Base-by-base conservation (phyloP, 1,140 invertebrate genomes). In the Antheraea pernyi region DNA sequence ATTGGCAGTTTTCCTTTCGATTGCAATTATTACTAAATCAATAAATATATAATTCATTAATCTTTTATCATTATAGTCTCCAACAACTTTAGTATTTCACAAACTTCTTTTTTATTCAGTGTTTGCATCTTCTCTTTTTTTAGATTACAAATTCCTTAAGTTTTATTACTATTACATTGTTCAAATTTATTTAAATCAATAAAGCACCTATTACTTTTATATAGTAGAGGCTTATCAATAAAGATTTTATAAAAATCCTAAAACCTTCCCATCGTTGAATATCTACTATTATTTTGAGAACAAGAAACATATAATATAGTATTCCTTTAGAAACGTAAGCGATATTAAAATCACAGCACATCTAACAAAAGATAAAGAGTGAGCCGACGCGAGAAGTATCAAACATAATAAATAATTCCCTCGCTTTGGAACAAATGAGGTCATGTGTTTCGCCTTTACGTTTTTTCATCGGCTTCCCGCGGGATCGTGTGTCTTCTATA, bases 401-500 rank as follows among this genome's bases (percentile, higher is more conserved):
- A 86, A 83, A 89, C 80, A 77, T 80, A 88, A 91, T 91, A 91
- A 91, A 91, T 91, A 91, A 91, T 91, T 89, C 89, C 74, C 71
- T 71, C 84, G 76, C 78, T 73, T 77, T 69, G 74, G 86, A 85
- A 91, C 88, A 91, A 91, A 91, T 91, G 89, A 91, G 86, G 87
- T 91, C 89, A 91, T 91, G 82, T 91, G 89, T 92, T 92, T 91
- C 85, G 84, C 81, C 80, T 91, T 88, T 87, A 83, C 75, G 79
- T 89, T 90, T 90, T 91, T 91, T 88, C 83, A 77, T 71, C 72
- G 70, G 80, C 88, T 90, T 90, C 90, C 88, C 90, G 85, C 88
- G 90, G 85, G 87, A 89, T 89, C 88, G 83, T 90, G 81, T 90
- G 88, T 89, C 86, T 86, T 91, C 90, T 92, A 92, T 92, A 91